Evolutionary conservation across 2,113 vertebrate genomes (phyloP).

Genomic region (Otocyon megalotis): DNA sequence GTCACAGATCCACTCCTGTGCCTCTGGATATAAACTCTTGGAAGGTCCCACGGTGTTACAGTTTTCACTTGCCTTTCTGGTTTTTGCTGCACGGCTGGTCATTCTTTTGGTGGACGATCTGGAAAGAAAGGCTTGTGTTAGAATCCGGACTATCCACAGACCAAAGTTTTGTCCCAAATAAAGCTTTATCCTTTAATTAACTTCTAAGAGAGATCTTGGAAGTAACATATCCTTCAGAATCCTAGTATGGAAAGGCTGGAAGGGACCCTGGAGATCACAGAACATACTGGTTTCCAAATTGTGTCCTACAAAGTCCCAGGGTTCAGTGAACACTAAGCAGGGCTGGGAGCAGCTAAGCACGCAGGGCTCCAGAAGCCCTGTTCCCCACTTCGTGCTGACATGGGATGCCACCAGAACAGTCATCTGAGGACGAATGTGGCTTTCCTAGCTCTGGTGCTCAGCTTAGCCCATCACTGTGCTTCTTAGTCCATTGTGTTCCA

Average conservation of each 20-base stretch:
- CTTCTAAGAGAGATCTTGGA: conserved; percentile 2
- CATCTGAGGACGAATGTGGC: background rate
- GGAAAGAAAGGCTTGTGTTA: conserved; percentile 62
- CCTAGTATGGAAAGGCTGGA: background rate
- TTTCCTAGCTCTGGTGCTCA: background rate
- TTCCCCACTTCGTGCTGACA: background rate
- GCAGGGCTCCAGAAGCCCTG: background rate
- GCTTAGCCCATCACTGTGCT: background rate
- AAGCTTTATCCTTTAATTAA: background rate
- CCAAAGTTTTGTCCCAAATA: background rate
- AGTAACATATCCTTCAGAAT: conserved; percentile 15
- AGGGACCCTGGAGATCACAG: background rate
- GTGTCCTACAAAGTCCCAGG: background rate
- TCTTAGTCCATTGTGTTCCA: background rate
- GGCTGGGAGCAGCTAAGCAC: background rate
- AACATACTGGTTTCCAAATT: background rate
- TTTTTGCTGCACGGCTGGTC: conserved; percentile 82
- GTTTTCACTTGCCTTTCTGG: conserved; percentile 83
- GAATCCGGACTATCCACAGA: background rate
- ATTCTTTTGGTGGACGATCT: conserved; percentile 86
- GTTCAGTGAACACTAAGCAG: background rate
- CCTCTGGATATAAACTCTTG: conserved; percentile 88
- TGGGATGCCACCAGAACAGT: background rate
- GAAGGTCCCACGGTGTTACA: conserved; percentile 82
- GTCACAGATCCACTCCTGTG: conserved; percentile 90